These are phyloP conservation scores for Sebastes itinus DNA, from an alignment of 2,797 vertebrate genomes.

Conservation along the genomic window DNA sequence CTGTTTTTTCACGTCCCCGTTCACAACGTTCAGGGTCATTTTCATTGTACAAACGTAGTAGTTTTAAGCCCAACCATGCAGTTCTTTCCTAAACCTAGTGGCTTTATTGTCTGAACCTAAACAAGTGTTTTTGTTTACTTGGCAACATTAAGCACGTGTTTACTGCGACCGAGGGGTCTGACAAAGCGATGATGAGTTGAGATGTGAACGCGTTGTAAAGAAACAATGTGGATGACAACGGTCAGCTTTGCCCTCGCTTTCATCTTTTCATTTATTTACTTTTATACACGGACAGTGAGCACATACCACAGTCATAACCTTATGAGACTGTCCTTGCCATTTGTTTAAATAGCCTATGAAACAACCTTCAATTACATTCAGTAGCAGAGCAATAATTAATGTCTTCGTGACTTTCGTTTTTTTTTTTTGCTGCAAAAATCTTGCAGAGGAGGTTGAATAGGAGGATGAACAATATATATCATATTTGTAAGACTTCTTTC, in stretches of 20 bases:
- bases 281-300: neutral
- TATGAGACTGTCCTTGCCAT: neutral
- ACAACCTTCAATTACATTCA: neutral
- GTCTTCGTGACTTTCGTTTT: neutral
- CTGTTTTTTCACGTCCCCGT: no score
- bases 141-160: no score
- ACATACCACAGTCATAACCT: neutral
- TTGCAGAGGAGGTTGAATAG: neutral
- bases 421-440: neutral
- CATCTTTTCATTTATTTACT: neutral
- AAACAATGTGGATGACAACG: neutral
- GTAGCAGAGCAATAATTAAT: neutral
- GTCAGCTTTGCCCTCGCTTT: neutral
- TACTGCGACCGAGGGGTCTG: no score
- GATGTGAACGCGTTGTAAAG: neutral
- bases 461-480: neutral
- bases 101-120: no score
- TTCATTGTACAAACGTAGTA: no score
- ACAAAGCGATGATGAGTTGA: no score
- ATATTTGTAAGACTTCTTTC: neutral
- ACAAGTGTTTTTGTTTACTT: no score
- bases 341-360: neutral
- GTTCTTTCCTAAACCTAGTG: no score
- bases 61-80: no score
- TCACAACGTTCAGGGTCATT: no score